Evolutionary conservation across 1,140 invertebrate genomes (phyloP), one percentile per base, ranked within the genome.

Genomic region (Cyclargus thomasi): DNA sequence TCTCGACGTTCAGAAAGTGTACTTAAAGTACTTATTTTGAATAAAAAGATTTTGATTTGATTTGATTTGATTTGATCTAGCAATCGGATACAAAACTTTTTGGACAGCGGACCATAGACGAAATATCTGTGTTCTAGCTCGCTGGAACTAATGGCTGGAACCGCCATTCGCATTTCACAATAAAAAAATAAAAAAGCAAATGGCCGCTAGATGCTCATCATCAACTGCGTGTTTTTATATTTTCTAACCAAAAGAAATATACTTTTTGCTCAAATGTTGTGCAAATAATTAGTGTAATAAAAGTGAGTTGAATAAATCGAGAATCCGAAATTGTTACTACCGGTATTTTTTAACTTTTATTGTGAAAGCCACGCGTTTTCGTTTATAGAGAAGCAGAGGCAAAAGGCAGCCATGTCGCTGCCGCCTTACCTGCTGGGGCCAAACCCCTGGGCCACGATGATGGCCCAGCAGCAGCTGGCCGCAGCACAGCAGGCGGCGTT

Each of bases 351-450:
- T 18, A 39, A 8, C 18, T 29, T 62, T 67, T 67, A 59, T 59
- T 35, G 65, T 71, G 59, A 70, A 53, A 70, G 75, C 71, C 74
- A 80, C 74, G 74, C 74, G 70, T 67, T 75, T 74, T 68, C 77
- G 71, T 71, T 80, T 78, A 11, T 79, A 86, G 83, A 74, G 75
- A 82, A 47, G 39, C 39, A 47, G 39, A 16, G 39, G 39, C 75
- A 69, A 69, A 78, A 79, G 71, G 76, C 82, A 87, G 84, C 82
- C 72, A 96, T 96, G 95, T 95, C 95, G 77, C 92, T 97, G 82
- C 96, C 96, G 74, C 96, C 96, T 55, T 97, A 97, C 85, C 91
- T 97, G 79, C 86, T 97, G 92, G 95, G 95, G 75, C 95, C 95
- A 67, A 94, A 95, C 80, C 95, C 95, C 70, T 97, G 96, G 96